Percentiles rank a stretch among this genome's conserved stretches.
Conservation (phyloP, 2,797 vertebrate species). For the Atherinosoma microstoma region DNA sequence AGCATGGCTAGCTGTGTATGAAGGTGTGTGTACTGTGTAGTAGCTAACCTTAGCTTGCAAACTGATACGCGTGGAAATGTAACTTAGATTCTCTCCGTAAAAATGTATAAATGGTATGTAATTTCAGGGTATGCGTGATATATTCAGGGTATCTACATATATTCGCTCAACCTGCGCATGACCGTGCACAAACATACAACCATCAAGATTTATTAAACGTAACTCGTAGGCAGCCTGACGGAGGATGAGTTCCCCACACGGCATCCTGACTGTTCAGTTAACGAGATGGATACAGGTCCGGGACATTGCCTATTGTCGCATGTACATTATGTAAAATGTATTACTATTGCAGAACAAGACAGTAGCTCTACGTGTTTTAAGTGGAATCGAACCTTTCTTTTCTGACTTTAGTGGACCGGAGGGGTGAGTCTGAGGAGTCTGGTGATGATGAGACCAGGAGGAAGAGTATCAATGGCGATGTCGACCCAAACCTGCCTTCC, state of each 20-base stretch:
- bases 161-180: not conserved
- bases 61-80: not conserved
- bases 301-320: slow-evolving; percentile 31
- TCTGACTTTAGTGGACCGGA: slow-evolving; percentile 89
- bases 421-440: slow-evolving; percentile 95
- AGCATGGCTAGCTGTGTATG: slow-evolving; percentile 31
- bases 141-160: not conserved
- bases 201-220: not conserved
- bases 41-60: slow-evolving; percentile 8
- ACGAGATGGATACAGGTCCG: slow-evolving; percentile 1
- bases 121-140: not conserved
- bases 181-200: not conserved
- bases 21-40: not conserved
- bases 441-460: slow-evolving; percentile 95
- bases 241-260: not conserved
- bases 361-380: not conserved
- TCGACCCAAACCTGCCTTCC: slow-evolving; percentile 83
- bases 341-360: not conserved
- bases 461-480: slow-evolving; percentile 83
- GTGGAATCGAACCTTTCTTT: slow-evolving; percentile 8
- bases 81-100: not conserved
- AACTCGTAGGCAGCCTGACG: not conserved
- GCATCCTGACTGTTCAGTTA: not conserved
- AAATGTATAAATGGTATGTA: not conserved
- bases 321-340: slow-evolving; percentile 22